phyloP scores from a whole-genome alignment of 1,140 invertebrate genomes.

The Asobara japonica region DNA sequence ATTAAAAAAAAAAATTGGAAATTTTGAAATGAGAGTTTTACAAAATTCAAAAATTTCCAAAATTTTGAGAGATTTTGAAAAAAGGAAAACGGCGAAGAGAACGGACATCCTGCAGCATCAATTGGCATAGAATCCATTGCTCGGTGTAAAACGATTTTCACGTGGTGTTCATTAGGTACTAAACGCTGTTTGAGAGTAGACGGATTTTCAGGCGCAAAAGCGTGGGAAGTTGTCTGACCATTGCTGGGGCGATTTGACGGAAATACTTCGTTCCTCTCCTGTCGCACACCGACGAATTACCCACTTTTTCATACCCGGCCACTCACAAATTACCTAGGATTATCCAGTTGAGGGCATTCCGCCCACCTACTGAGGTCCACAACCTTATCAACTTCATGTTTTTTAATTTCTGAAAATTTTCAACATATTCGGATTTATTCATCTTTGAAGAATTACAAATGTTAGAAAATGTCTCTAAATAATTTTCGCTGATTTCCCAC shows the following conservation, averaged over 20 bases:
- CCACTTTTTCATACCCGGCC: neutral
- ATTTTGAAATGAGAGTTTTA: too few relatives aligned
- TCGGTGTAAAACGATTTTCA: neutral
- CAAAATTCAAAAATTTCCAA: too few relatives aligned
- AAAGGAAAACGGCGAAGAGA: too few relatives aligned
- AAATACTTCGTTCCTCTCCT: conserved; percentile 14
- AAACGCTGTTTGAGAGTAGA: neutral
- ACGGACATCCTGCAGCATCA: too few relatives aligned
- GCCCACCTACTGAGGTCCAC: neutral
- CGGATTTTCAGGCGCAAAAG: neutral
- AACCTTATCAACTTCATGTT: conserved; percentile 7
- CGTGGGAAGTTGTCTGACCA: conserved; percentile 10
- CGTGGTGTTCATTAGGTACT: neutral
- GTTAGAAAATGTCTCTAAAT: too few relatives aligned
- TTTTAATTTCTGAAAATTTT: neutral
- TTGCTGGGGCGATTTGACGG: conserved; percentile 5
- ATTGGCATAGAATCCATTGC: neutral
- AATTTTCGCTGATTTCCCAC: too few relatives aligned
- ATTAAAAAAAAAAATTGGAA: too few relatives aligned
- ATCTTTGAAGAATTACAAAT: too few relatives aligned
- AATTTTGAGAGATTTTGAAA: too few relatives aligned
- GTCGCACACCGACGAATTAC: conserved; percentile 1
- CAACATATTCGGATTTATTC: too few relatives aligned
- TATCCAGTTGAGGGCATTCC: conserved; percentile 10
- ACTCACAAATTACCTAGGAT: conserved; percentile 2